Evolutionary conservation across 2,113 vertebrate genomes (phyloP).

Genomic region (Monarcha castaneiventris): DNA sequence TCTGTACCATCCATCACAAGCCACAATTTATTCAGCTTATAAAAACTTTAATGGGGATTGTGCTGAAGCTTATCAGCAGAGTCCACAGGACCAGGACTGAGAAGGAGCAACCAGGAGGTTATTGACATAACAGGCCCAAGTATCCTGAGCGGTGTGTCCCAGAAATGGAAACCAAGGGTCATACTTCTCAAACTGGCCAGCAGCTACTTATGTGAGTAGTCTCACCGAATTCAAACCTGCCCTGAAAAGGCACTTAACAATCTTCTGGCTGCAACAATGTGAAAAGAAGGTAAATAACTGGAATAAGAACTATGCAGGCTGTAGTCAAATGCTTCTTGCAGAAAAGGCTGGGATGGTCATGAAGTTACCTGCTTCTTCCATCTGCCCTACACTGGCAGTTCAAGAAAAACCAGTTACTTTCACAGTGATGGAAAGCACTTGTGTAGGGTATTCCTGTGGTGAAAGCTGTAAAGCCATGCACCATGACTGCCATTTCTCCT

Average conservation of each 20-base stretch:
- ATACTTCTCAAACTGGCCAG: neutral
- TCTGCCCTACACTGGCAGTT: neutral
- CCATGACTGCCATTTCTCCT: neutral
- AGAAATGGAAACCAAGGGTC: constrained; percentile 6
- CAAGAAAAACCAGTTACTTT: neutral
- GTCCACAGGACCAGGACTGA: neutral
- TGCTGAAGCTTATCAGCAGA: neutral
- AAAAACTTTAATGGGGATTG: neutral
- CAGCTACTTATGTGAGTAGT: neutral
- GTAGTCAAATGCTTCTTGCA: neutral
- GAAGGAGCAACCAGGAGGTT: neutral
- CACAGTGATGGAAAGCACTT: neutral
- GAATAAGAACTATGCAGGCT: neutral
- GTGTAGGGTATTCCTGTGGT: neutral
- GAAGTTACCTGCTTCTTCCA: neutral
- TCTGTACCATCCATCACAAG: neutral
- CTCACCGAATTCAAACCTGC: neutral
- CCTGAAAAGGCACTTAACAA: neutral
- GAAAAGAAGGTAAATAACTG: neutral
- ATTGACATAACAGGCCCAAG: neutral
- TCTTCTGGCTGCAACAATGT: neutral
- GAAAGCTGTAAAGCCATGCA: neutral
- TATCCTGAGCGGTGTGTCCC: neutral
- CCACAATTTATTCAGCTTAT: neutral
- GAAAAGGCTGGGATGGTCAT: neutral